These are phyloP conservation scores for Aphrophora alni DNA, from an alignment of 2,888 invertebrate genomes.

Conservation along the genomic window DNA sequence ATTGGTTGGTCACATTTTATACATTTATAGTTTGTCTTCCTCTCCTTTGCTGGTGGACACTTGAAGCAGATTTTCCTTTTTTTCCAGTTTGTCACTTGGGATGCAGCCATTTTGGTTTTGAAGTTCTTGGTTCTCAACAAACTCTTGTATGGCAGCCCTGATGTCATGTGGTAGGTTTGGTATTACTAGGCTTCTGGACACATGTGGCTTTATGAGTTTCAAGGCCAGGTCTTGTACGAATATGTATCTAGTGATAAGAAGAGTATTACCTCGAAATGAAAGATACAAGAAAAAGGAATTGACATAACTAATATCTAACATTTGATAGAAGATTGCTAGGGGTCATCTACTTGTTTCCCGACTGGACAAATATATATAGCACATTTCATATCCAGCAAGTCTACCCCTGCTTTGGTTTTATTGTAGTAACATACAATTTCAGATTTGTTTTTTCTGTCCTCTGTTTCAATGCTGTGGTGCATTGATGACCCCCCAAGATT, in stretches of 20 bases:
- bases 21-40: conserved; percentile 12
- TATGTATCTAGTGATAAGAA: neutral
- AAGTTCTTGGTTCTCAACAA: neutral
- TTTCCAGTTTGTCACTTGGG: neutral
- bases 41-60: neutral
- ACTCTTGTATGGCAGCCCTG: conserved; percentile 16
- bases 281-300: neutral
- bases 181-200: neutral
- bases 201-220: conserved; percentile 12
- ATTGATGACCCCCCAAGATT: conserved; percentile 15
- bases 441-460: neutral
- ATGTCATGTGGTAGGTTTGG: conserved; percentile 16
- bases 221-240: conserved; percentile 12
- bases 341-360: neutral
- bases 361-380: neutral
- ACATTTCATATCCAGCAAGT: conserved; percentile 15
- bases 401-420: conserved; percentile 1
- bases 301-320: conserved; percentile 12
- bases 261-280: conserved; percentile 19
- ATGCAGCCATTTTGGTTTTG: conserved; percentile 15
- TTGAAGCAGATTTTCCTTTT: neutral
- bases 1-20: conserved; percentile 20
- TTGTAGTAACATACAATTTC: neutral
- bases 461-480: conserved; percentile 19
- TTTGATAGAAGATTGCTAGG: conserved; percentile 17